These are phyloP conservation scores for Bubo blakistoni DNA, from an alignment of 2,113 vertebrate species.

Conservation along the genomic window DNA sequence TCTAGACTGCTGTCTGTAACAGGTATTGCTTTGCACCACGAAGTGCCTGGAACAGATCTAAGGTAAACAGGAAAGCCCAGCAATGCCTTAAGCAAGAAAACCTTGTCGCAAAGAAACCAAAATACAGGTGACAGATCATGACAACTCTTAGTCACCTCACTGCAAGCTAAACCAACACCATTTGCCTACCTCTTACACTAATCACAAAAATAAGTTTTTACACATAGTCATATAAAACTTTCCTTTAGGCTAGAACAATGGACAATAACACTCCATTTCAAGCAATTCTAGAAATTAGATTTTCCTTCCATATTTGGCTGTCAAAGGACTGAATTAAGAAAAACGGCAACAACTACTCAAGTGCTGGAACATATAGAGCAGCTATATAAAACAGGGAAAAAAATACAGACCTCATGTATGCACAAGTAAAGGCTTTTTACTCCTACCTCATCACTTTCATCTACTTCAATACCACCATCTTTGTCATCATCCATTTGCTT, in stretches of 20 bases:
- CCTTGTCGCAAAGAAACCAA: background rate
- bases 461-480: conserved; percentile 95
- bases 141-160: background rate
- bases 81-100: background rate
- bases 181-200: background rate
- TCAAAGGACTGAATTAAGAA: background rate
- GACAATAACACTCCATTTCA: background rate
- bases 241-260: background rate
- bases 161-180: background rate
- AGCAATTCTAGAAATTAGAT: background rate
- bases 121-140: background rate
- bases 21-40: background rate
- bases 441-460: conserved; percentile 97
- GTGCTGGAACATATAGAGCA: background rate
- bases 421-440: background rate
- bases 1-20: background rate
- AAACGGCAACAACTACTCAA: background rate
- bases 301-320: background rate
- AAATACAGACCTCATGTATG: background rate
- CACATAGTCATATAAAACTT: background rate
- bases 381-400: background rate
- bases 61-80: background rate
- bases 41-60: background rate
- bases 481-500: conserved; percentile 99
- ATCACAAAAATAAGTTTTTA: background rate